Percentiles rank a stretch among this genome's conserved stretches.
These are phyloP conservation scores for Gnathonemus longibarbis DNA, from an alignment of 2,113 vertebrate genomes.

Conservation along the genomic window DNA sequence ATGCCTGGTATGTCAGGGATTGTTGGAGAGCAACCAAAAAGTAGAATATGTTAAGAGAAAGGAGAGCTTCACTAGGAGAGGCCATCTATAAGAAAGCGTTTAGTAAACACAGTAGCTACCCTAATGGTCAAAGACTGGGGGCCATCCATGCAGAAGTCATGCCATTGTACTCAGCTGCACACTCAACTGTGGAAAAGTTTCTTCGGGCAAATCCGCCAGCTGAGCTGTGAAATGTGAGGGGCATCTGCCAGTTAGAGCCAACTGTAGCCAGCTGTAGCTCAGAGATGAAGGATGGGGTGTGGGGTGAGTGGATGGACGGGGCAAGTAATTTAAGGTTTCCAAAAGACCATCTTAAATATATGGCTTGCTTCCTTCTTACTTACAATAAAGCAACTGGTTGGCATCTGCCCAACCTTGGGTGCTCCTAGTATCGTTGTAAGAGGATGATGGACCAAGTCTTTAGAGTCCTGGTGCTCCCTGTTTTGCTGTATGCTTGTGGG, in stretches of 20 bases:
- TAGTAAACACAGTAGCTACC: not conserved
- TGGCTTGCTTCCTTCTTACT: not conserved
- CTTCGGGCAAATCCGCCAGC: not conserved
- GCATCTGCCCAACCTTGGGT: not conserved
- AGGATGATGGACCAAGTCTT: not conserved
- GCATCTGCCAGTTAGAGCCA: not conserved
- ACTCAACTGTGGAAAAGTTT: not conserved
- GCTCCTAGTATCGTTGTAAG: too few relatives aligned
- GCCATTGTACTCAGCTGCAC: not conserved
- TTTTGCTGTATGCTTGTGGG: too few relatives aligned
- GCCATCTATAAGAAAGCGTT: not conserved
- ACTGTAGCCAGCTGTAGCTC: not conserved
- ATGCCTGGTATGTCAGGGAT: not conserved
- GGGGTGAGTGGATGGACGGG: too few relatives aligned
- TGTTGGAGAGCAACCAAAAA: not conserved
- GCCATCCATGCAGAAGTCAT: not conserved
- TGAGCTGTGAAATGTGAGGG: not conserved
- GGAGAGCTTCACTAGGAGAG: not conserved
- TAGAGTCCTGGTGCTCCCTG: not conserved
- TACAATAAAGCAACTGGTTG: not conserved
- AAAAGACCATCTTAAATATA: not conserved
- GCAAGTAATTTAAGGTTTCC: not conserved
- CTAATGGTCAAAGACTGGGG: not conserved
- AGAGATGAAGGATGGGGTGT: not conserved
- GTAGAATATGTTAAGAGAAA: not conserved